Conservation (phyloP, 1,140 invertebrate genomes). For the Elymnias hypermnestra region DNA sequence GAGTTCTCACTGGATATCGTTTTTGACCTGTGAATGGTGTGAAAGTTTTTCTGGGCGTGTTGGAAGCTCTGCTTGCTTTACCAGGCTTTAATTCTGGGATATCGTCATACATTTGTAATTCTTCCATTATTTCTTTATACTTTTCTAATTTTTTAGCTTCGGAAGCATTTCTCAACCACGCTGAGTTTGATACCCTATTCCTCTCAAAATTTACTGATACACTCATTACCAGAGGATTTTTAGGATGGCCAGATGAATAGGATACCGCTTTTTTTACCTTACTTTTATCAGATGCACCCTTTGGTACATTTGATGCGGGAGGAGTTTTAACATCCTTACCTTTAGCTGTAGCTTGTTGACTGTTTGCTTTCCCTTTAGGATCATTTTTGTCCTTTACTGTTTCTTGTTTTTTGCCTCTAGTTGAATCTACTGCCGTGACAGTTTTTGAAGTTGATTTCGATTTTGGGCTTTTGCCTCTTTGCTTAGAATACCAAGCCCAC, state of each 20-base stretch:
- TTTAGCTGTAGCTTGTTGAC: slow-evolving; percentile 15
- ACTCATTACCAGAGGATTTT: slow-evolving; percentile 43
- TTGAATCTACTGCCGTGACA: slow-evolving; percentile 14
- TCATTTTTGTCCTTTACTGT: slow-evolving; percentile 13
- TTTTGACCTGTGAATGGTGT: slow-evolving; percentile 13
- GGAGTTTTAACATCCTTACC: slow-evolving; percentile 22
- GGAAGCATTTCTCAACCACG: slow-evolving; percentile 12
- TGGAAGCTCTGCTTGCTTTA: slow-evolving; percentile 53
- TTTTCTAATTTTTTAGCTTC: slow-evolving; percentile 42
- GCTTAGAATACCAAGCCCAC: slow-evolving; percentile 55
- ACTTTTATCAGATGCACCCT: slow-evolving; percentile 16
- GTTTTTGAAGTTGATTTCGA: slow-evolving; percentile 30
- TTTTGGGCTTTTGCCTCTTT: slow-evolving; percentile 32
- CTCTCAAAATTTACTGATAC: slow-evolving; percentile 34
- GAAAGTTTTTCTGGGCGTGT: slow-evolving; percentile 39
- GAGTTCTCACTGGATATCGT: neutral
- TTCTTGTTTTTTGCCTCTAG: slow-evolving; percentile 19
- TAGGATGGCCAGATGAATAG: slow-evolving; percentile 24
- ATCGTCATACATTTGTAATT: slow-evolving; percentile 44
- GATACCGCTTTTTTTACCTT: slow-evolving; percentile 34
- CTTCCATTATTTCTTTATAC: slow-evolving; percentile 56
- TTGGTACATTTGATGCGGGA: slow-evolving; percentile 3
- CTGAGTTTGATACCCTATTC: slow-evolving; percentile 16
- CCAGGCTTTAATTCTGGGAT: slow-evolving; percentile 34
- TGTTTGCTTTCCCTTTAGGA: slow-evolving; percentile 3